Conservation (phyloP, 2,888 invertebrate genomes). For the Oegoconia quadripuncta region DNA sequence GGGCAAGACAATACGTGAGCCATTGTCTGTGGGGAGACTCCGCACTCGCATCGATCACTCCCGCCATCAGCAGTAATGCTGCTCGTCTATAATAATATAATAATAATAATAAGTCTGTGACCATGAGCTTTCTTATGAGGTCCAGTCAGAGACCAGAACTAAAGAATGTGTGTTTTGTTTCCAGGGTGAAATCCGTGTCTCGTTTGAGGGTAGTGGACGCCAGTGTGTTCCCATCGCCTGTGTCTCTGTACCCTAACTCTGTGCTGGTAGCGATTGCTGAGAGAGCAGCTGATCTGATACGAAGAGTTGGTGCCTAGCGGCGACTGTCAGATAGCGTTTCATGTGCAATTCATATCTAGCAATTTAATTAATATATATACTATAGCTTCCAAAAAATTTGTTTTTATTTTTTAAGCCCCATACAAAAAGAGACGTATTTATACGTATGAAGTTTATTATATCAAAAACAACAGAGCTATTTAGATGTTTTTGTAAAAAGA, state of each 20-base stretch:
- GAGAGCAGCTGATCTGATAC: constrained; percentile 80
- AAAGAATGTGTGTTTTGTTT: constrained; percentile 24
- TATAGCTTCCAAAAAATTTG: too few relatives aligned
- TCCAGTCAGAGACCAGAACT: not conserved
- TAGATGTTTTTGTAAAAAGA: too few relatives aligned
- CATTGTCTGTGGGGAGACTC: too few relatives aligned
- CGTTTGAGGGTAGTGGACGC: constrained; percentile 88
- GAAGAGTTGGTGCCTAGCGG: constrained; percentile 10
- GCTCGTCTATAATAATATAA: too few relatives aligned
- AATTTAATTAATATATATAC: too few relatives aligned
- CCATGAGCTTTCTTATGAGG: not conserved
- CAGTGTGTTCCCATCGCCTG: constrained; percentile 87
- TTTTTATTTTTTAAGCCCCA: too few relatives aligned
- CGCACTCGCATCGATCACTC: too few relatives aligned
- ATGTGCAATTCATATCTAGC: not conserved
- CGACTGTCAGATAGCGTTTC: not conserved
- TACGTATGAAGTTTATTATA: too few relatives aligned
- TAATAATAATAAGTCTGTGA: not conserved
- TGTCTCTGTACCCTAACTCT: constrained; percentile 88
- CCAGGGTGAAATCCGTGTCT: constrained; percentile 81
- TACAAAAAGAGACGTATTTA: too few relatives aligned
- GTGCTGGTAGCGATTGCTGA: constrained; percentile 83
- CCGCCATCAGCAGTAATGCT: too few relatives aligned
- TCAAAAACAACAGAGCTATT: too few relatives aligned
- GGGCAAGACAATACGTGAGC: too few relatives aligned